Evolutionary conservation across 2,113 vertebrate species (phyloP), one percentile per base, ranked within the genome.

Genomic region (Oryzias curvinotus): DNA sequence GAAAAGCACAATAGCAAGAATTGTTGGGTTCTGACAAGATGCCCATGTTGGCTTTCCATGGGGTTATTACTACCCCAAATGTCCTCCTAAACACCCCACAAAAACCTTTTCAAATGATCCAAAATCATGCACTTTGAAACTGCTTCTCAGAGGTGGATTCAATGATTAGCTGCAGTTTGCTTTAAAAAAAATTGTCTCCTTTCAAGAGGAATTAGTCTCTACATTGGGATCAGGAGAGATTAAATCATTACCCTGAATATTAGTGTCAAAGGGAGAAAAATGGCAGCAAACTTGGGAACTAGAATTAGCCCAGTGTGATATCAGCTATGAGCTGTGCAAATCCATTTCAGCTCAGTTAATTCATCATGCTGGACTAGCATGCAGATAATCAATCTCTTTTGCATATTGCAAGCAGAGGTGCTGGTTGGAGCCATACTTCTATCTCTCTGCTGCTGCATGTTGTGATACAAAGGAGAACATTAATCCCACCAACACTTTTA

Each of bases 401-500:
- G 53, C 60, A 72, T 78, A 68, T 19, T 51, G 28, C n/a, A 57
- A 64, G 48, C 49, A 16, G 45, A n/a, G 43, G 43, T 23, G 51
- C 47, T 75, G 49, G 60, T 75, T 69, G 52, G 28, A 46, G 48
- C 46, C 65, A 52, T 52, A 41, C 43, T 59, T 57, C 54, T 36
- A 52, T 43, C 12, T 42, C 62, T 68, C 41, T 15, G 3, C 21
- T 28, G 44, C 14, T 61, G 41, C 57, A 64, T 52, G 59, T 66
- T 63, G 44, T 44, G 60, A 76, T 67, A 57, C n/a, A 36, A 36
- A 5, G 28, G 47, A 52, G 48, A 62, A 52, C 45, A 87, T 88
- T 70, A 83, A 87, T 87, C 78, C 59, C 62, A 65, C 59, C 41
- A 50, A 85, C 77, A 83, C 73, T 77, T 76, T 65, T 65, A 59